Conservation (phyloP, 1,140 invertebrate species). For the Eupristina koningsbergeri region DNA sequence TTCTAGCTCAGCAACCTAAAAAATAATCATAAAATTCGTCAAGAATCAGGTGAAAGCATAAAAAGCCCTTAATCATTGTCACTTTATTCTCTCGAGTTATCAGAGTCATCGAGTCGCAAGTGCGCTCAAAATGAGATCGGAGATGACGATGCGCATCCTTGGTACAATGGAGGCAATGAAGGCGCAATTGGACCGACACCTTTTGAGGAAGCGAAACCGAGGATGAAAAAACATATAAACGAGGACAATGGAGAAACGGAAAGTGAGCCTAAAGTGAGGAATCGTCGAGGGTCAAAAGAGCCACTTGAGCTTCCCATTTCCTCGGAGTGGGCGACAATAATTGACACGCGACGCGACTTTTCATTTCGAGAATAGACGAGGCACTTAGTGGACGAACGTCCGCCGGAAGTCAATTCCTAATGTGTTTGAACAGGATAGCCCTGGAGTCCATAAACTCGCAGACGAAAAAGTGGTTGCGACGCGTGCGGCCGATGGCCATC, state of each 20-base stretch:
- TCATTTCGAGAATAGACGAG: constrained; percentile 57
- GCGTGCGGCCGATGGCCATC: background rate
- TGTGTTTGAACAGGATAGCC: constrained; percentile 65
- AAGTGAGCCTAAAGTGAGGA: background rate
- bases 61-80: background rate
- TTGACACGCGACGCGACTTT: constrained; percentile 55
- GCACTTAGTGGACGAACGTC: constrained; percentile 57
- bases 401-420: constrained; percentile 65
- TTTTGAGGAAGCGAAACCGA: background rate
- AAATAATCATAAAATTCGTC: background rate
- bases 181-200: background rate
- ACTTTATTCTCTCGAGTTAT: background rate
- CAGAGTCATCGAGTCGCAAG: background rate
- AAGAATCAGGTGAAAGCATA: background rate
- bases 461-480: background rate
- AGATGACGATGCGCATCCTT: constrained; percentile 19
- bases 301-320: constrained; percentile 62
- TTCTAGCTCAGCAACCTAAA: background rate
- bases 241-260: constrained; percentile 5
- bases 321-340: constrained; percentile 47
- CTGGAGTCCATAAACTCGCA: constrained; percentile 26
- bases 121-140: constrained; percentile 19
- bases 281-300: background rate
- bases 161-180: background rate
- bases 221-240: constrained; percentile 10